A percentile compares a stretch with the other conserved stretches of the same genome.
phyloP scores from a whole-genome alignment of 2,113 vertebrate genomes.

The Phyllostomus discolor region DNA sequence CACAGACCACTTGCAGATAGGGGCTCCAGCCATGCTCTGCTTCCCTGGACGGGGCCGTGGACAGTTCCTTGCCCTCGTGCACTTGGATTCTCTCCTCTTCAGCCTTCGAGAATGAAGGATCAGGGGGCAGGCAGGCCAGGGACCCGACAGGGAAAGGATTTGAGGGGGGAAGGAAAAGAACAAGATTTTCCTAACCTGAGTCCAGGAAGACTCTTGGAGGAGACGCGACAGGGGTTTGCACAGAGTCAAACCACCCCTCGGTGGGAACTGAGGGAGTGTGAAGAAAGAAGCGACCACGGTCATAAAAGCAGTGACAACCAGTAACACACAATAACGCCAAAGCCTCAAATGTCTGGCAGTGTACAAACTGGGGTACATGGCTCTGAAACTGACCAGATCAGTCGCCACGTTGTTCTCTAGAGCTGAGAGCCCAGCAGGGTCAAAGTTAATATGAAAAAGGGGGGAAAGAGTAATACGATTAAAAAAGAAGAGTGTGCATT shows the following conservation, averaged over 20 bases:
- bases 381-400: not conserved
- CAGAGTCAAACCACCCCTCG: not conserved
- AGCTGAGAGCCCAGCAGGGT: not conserved
- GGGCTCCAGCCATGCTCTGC: not conserved
- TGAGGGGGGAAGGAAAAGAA: not conserved
- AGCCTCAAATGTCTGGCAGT: not conserved
- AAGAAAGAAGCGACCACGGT: not conserved
- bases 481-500: not conserved
- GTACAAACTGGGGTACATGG: not conserved
- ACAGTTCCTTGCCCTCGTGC: not conserved
- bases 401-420: not conserved
- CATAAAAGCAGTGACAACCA: not conserved
- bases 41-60: conserved; percentile 26
- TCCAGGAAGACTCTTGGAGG: not conserved
- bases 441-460: not conserved
- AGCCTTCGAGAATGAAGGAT: not conserved
- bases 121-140: too few species aligned
- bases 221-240: not conserved
- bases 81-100: not conserved
- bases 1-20: conserved; percentile 61
- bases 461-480: not conserved
- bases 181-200: not conserved
- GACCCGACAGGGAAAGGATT: not conserved
- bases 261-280: not conserved
- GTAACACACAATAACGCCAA: not conserved